A percentile compares a stretch with the other conserved stretches of the same genome.
These are phyloP conservation scores for Yponomeuta malinellus DNA, from an alignment of 2,888 invertebrate genomes.

Conservation along the genomic window DNA sequence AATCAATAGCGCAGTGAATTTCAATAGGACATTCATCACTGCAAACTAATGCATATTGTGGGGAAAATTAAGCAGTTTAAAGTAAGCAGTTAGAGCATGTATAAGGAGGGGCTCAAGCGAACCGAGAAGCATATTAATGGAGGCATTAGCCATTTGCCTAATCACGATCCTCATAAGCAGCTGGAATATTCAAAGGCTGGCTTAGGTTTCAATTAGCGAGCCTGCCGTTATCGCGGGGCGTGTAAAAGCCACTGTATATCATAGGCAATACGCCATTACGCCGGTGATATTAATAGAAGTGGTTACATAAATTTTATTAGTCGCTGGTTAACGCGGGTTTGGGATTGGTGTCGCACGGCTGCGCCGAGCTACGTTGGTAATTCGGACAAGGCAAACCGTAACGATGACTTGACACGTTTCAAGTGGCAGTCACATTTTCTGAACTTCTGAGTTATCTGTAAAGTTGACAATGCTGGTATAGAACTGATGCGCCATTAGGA, in stretches of 20 bases:
- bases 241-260: slow-evolving; percentile 41
- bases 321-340: slow-evolving; percentile 24
- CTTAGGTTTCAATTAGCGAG: slow-evolving; percentile 41
- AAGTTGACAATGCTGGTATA: no score
- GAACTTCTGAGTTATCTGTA: no score
- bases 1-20: not conserved
- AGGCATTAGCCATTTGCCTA: slow-evolving; percentile 27
- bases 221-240: slow-evolving; percentile 30
- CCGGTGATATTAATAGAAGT: slow-evolving; percentile 49
- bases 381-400: slow-evolving; percentile 23
- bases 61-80: slow-evolving; percentile 2
- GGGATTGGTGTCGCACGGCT: slow-evolving; percentile 41
- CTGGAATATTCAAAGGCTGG: slow-evolving; percentile 40
- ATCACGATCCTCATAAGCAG: slow-evolving; percentile 31
- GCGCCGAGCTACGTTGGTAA: slow-evolving; percentile 9
- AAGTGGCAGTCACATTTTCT: no score
- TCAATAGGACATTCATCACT: slow-evolving; percentile 4
- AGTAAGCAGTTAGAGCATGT: slow-evolving; percentile 4
- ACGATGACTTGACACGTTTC: slow-evolving; percentile 13
- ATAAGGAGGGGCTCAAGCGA: slow-evolving; percentile 5
- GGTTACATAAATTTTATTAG: slow-evolving; percentile 48
- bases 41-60: not conserved
- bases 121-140: slow-evolving; percentile 30
- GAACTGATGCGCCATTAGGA: no score
- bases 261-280: slow-evolving; percentile 40